Conservation (phyloP, 2,888 invertebrate species). For the Neria commutata region DNA sequence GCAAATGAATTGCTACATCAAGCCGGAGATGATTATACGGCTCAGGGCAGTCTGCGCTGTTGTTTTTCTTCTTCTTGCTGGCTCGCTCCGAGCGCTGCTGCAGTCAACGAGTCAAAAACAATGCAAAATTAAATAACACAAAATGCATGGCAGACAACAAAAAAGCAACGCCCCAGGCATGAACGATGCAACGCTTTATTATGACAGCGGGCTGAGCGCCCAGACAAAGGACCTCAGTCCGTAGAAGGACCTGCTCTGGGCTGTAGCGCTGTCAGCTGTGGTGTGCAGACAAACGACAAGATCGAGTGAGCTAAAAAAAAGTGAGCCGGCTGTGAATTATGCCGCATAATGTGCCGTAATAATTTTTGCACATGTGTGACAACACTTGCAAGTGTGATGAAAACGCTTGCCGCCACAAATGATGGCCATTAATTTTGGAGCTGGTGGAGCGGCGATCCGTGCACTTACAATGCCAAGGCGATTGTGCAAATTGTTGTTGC, state of each 20-base stretch:
- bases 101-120: not conserved
- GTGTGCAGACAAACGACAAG: not conserved
- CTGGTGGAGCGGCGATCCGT: no score
- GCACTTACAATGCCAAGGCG: no score
- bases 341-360: conserved; percentile 23
- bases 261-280: not conserved
- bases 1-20: conserved; percentile 22
- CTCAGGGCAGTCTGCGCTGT: not conserved
- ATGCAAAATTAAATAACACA: not conserved
- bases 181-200: conserved; percentile 7
- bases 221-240: not conserved
- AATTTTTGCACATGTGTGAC: conserved; percentile 20
- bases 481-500: not conserved
- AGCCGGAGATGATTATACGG: conserved; percentile 15
- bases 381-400: conserved; percentile 22
- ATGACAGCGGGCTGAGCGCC: conserved; percentile 2
- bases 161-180: no score
- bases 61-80: conserved; percentile 4
- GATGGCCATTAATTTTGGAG: conserved; percentile 26
- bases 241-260: not conserved
- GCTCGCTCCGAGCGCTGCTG: not conserved
- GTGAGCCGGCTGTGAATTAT: conserved; percentile 8
- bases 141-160: not conserved
- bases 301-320: not conserved
- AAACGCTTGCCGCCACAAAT: conserved; percentile 20